phyloP scores from a whole-genome alignment of 2,113 vertebrate genomes.

The Microcebus tavaratra region DNA sequence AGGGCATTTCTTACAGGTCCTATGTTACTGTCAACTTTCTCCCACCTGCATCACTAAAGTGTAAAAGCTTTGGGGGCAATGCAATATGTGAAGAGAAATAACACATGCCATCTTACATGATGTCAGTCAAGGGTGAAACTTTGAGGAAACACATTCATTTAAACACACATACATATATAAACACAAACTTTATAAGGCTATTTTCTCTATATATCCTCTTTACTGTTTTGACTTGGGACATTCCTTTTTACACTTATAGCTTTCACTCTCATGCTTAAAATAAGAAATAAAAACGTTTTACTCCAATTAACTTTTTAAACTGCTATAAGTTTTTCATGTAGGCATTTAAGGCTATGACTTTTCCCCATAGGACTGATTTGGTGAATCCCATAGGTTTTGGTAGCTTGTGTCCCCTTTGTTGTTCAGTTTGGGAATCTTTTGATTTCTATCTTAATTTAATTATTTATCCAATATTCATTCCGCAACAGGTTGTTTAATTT shows the following conservation, averaged over 20 bases:
- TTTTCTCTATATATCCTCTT: neutral
- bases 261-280: neutral
- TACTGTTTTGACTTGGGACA: neutral
- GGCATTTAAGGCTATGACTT: no score
- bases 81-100: neutral
- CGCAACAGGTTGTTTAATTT: no score
- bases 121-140: neutral
- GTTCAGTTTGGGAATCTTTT: no score
- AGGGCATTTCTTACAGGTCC: neutral
- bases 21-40: neutral
- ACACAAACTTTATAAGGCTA: neutral
- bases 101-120: neutral
- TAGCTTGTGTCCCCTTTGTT: no score
- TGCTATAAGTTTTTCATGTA: neutral
- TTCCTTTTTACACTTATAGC: neutral
- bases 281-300: neutral
- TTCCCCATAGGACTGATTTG: no score
- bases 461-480: no score
- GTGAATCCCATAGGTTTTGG: no score
- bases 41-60: neutral
- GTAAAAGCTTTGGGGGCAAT: neutral
- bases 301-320: neutral
- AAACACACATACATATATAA: neutral
- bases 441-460: no score
- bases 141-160: neutral